Evolutionary conservation across 2,888 invertebrate genomes (phyloP), one percentile per base, ranked within the genome.

Genomic region (Caradrina clavipalpis): DNA sequence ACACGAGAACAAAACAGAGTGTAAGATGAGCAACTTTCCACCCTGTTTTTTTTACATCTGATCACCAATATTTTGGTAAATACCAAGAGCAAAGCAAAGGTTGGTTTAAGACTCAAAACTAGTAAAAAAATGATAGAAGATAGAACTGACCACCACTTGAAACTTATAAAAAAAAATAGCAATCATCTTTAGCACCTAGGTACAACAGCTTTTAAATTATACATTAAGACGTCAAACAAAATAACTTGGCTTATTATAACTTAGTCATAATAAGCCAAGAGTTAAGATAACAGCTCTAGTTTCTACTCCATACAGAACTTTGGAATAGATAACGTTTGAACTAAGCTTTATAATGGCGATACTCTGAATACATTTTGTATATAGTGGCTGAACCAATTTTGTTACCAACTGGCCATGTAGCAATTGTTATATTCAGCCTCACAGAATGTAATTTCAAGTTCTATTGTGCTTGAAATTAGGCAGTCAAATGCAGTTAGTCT

Each of bases 251-350:
- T 42, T 42, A 42, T 42, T 42, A 42, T 13, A 50, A 57, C 51
- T 66, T 61, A 50, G 61, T 71, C 65, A 67, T 77, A 61, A 63
- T 71, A 69, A 62, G 42, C 49, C 42, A 50, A 49, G 53, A 75
- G 53, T 68, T 66, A 73, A 65, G 77, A 77, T 76, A 80, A 74
- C 68, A 75, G 54, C 21, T 64, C 26, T 55, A 69, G 74, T 80
- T 74, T 66, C 56, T 21, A 62, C 69, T 73, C 68, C 47, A 45
- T 26, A 49, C 22, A 58, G 15, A 73, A 81, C 65, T 78, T 79
- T 26, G 57, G 35, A 73, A 62, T 50, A 74, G 54, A 59, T 69
- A 50, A 47, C 47, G 42, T 47, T 47, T 22, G 15, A 62, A 59
- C 35, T 53, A 50, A 65, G 56, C 49, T 53, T 71, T 66, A 47